Base-by-base conservation (phyloP, 92 coral and sea anemone species). In the Parazoanthus atlanticus region DNA sequence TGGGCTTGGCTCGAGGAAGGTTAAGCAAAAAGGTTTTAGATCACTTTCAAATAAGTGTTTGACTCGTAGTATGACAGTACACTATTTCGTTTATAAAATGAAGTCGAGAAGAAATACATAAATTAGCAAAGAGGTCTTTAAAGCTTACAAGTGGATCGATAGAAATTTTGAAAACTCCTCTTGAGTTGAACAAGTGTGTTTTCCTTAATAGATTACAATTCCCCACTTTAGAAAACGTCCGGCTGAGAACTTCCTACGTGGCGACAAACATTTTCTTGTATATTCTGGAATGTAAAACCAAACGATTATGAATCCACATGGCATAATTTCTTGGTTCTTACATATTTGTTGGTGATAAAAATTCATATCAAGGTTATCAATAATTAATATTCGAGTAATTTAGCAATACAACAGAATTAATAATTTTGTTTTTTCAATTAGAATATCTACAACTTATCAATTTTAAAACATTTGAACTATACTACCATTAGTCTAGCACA, bases 351-450 rank as follows among this genome's bases (percentile, higher is more conserved):
- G 31, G 21, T 23, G 56, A 38, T 32, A 81, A 25, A 58, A 81
- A 33, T 64, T 33, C 71, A 58, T 81, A 56, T 64, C 32, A 33
- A 10, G 2, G 29, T 81, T 36, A 9, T 34, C 33, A 81, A 23
- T 64, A 66, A 61, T 31, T 64, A 61, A 66, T 78, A 38, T 30
- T 73, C 58, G 58, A 52, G 58, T 52, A 28, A 28, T 21, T 33
- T 43, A 76, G 26, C 26, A 23, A 17, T 75, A 15, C 79, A 36
- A 19, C 25, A 75, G 79, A 75, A 75, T 75, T 33, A 23, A 38
- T 75, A 36, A 75, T 75, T 75, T 75, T 75, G 13, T 19, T 34
- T 75, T 31, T 36, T n/a, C 34, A 36, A 75, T 75, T 75, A 36
- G 49, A 75, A 36, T 36, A 75, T 25, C 79, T 13, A 36, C 52